Evolutionary conservation across 2,888 invertebrate genomes (phyloP), one percentile per base, ranked within the genome.

Genomic region (Caenorhabditis doughertyi): DNA sequence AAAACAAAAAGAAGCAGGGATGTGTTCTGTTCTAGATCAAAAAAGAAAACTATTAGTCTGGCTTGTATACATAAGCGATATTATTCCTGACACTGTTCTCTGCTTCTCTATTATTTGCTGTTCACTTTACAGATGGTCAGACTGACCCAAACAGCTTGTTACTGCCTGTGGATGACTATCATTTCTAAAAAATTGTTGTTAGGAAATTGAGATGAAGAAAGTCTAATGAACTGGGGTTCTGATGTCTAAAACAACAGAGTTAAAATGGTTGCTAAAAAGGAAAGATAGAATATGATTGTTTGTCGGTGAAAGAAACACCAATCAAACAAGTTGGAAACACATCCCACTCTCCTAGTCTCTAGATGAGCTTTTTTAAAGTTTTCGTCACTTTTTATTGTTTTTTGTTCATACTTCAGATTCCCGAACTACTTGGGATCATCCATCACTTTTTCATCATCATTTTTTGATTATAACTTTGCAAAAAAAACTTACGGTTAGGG

Each of bases 401-500:
- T 39, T 39, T 39, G 39, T 39, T 39, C 39, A 4, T 32, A 32
- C 32, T 32, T 32, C 32, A 32, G 4, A 32, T 32, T 32, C 13
- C 13, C 3, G 16, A 13, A 42, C 13, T 16, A 42, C 13, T 5
- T 16, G 13, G 42, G 13, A 58, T 39, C 58, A 39, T 23, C 39
- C 9, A 18, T n/a, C 1, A 21, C 11, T 25, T 29, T 29, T 18
- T 60, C 51, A 39, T 16, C 35, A 53, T 25, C 51, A 51, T 32
- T 60, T 42, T 44, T n/a, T 11, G 42, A 39, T 35, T 51, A 39
- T 4, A 13, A 55, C 13, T 65, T 56, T 49, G 32, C 9, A 23
- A 35, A 32, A 60, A 51, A 67, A 18, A 76, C 76, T 76, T 44
- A 76, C 76, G 58, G 53, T 60, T 76, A 18, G 67, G 76, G 21